phyloP scores from a whole-genome alignment of 64 coral and sea anemone species.

The Actinia equina region DNA sequence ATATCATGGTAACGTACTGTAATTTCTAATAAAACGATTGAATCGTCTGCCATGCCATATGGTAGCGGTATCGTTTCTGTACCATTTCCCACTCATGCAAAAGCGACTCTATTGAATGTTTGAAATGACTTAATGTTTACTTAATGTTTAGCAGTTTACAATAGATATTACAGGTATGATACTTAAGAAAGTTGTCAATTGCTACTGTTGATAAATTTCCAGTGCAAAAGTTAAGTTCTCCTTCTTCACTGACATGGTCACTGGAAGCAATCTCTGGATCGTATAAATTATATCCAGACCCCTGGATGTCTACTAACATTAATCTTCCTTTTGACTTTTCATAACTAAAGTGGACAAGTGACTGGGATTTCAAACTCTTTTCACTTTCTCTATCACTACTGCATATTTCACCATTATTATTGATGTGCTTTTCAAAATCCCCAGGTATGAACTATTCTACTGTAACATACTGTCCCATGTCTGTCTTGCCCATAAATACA shows the following conservation, averaged over 20 bases:
- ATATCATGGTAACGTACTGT: no score
- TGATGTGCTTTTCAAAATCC: slow-evolving; percentile 59
- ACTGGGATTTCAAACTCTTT: slow-evolving; percentile 8
- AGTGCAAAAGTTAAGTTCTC: slow-evolving; percentile 29
- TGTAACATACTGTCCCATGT: slow-evolving; percentile 10
- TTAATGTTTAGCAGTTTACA: slow-evolving; percentile 15
- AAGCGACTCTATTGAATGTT: no score
- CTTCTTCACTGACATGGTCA: slow-evolving; percentile 19
- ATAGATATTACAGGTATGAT: slow-evolving; percentile 47
- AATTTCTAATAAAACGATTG: no score
- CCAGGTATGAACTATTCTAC: slow-evolving; percentile 56
- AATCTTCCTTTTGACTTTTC: slow-evolving; percentile 52
- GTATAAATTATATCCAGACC: slow-evolving; percentile 42
- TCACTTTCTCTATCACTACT: slow-evolving; percentile 29
- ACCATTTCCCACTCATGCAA: no score
- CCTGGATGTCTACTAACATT: slow-evolving; percentile 63
- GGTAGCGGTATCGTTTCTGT: no score
- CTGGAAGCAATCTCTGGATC: slow-evolving; percentile 70
- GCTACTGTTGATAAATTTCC: slow-evolving; percentile 63
- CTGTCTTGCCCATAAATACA: slow-evolving; percentile 37
- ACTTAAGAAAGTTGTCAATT: slow-evolving; percentile 39
- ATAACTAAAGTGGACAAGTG: slow-evolving; percentile 42
- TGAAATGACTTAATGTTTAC: no score
- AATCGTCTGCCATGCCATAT: no score
- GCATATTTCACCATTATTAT: slow-evolving; percentile 49